Percentiles rank a stretch among this genome's conserved stretches.
These are phyloP conservation scores for Limnephilus marmoratus DNA, from an alignment of 2,888 invertebrate species.

Conservation along the genomic window DNA sequence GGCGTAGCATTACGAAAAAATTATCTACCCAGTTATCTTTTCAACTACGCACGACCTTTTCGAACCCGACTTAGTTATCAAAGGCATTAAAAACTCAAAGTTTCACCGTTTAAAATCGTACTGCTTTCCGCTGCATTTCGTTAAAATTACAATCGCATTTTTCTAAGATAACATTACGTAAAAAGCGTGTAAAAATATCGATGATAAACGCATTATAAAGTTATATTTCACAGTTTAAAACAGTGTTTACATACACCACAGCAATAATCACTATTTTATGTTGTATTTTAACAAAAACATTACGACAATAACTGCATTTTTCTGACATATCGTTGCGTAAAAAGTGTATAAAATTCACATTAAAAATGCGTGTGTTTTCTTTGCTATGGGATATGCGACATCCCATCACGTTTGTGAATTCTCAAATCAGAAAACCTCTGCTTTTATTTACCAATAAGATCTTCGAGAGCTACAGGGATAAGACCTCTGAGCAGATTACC, in stretches of 20 bases:
- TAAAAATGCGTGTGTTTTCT: slow-evolving; percentile 69
- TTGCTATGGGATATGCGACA: slow-evolving; percentile 68
- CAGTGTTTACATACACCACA: no score
- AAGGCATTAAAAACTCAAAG: slow-evolving; percentile 70
- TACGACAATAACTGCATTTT: background rate
- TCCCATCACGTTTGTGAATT: slow-evolving; percentile 65
- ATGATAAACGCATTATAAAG: background rate
- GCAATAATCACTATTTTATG: no score
- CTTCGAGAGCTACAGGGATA: slow-evolving; percentile 40
- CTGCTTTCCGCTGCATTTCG: background rate
- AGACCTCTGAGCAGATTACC: slow-evolving; percentile 54
- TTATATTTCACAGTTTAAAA: no score
- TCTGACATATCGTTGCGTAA: background rate
- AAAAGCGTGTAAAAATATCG: background rate
- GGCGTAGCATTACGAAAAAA: no score
- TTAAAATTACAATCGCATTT: background rate
- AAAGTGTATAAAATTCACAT: no score
- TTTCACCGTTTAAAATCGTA: background rate
- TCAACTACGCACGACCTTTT: background rate
- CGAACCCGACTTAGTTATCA: slow-evolving; percentile 67
- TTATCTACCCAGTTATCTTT: slow-evolving; percentile 4
- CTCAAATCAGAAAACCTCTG: slow-evolving; percentile 48
- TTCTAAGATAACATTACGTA: background rate
- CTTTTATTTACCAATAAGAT: slow-evolving; percentile 28
- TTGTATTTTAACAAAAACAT: no score